phyloP scores from a whole-genome alignment of 2,888 invertebrate genomes.

The Pyrrhosoma nymphula region DNA sequence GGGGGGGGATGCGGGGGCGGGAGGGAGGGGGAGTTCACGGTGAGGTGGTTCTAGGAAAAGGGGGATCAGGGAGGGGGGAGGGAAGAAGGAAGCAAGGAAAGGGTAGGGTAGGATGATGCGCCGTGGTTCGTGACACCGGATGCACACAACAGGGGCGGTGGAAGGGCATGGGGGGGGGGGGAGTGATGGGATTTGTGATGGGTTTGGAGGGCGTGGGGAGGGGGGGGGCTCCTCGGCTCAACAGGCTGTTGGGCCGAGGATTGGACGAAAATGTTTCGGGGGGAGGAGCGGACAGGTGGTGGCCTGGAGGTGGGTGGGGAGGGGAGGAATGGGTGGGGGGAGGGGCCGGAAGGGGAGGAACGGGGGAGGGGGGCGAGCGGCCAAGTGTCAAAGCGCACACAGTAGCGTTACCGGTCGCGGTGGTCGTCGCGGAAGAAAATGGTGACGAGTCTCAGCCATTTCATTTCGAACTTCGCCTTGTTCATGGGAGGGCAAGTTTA shows the following conservation, averaged over 20 bases:
- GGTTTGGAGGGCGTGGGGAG: neutral
- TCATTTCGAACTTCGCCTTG: too few relatives aligned
- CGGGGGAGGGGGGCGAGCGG: neutral
- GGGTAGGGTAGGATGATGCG: neutral
- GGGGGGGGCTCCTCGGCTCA: neutral
- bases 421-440: neutral
- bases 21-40: neutral
- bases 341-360: neutral
- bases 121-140: conserved; percentile 59
- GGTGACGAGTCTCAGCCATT: neutral
- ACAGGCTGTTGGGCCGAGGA: conserved; percentile 31
- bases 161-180: neutral
- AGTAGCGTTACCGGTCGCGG: neutral
- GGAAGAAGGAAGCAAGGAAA: neutral
- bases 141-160: conserved; percentile 15
- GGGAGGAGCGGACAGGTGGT: conserved; percentile 52
- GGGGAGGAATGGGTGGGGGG: neutral
- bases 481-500: too few relatives aligned
- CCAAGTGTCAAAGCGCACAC: neutral
- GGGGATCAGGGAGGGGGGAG: too few relatives aligned
- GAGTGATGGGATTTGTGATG: neutral
- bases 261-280: conserved; percentile 60
- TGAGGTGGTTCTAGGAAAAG: too few relatives aligned
- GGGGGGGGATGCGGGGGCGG: neutral
- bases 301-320: neutral